These are phyloP conservation scores for Maconellicoccus hirsutus DNA, from an alignment of 1,140 invertebrate genomes.

Conservation along the genomic window DNA sequence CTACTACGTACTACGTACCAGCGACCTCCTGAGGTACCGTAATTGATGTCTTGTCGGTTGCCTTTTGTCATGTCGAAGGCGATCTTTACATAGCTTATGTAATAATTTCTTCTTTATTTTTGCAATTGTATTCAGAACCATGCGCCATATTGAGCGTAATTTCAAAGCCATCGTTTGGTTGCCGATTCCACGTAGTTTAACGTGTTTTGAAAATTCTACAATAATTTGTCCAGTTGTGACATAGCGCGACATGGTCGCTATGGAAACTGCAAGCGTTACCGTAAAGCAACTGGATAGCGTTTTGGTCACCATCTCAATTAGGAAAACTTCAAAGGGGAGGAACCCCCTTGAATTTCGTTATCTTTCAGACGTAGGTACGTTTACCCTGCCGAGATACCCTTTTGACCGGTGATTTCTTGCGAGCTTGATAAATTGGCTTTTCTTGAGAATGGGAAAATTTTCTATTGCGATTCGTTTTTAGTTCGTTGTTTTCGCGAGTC, in stretches of 20 bases:
- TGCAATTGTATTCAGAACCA: too few species aligned
- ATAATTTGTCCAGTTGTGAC: conserved; percentile 15
- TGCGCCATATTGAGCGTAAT: too few species aligned
- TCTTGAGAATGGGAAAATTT: neutral
- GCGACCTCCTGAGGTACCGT: too few species aligned
- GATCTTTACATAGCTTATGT: too few species aligned
- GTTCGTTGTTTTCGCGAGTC: too few species aligned
- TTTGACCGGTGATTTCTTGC: conserved; percentile 4
- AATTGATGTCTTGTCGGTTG: too few species aligned
- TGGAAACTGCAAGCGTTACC: conserved; percentile 1
- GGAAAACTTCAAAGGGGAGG: neutral
- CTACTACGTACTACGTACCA: too few species aligned
- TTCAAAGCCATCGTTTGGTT: too few species aligned
- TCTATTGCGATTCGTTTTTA: too few species aligned
- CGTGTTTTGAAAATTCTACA: conserved; percentile 12
- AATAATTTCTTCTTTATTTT: too few species aligned
- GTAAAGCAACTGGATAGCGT: conserved; percentile 10
- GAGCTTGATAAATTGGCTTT: neutral
- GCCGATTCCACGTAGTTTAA: neutral
- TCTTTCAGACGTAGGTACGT: neutral
- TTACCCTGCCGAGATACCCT: neutral
- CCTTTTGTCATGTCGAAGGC: too few species aligned
- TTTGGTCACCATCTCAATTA: conserved; percentile 20
- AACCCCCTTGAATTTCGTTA: conserved; percentile 11
- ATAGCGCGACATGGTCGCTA: neutral